These are phyloP conservation scores for Hippasteria phrygiana DNA, from an alignment of 53 echinoderm and acorn worm species.

Conservation along the genomic window DNA sequence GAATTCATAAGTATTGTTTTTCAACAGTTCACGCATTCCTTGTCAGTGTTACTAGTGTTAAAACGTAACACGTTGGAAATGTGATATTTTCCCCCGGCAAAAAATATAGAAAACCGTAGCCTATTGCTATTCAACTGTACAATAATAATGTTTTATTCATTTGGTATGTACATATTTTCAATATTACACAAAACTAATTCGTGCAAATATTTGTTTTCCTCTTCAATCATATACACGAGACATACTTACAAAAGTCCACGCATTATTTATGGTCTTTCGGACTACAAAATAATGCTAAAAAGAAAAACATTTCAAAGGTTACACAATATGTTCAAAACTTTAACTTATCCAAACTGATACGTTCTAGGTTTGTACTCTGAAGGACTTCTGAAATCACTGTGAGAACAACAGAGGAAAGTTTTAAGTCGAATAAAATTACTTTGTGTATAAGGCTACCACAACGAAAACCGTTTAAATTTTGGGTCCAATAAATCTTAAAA, in stretches of 20 bases:
- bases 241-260: conserved; percentile 32
- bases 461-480: no score
- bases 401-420: no score
- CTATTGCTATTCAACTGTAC: conserved; percentile 58
- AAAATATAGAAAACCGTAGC: conserved; percentile 52
- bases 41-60: conserved; percentile 11
- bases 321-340: not conserved
- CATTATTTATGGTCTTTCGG: conserved; percentile 10
- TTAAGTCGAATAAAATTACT: no score
- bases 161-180: conserved; percentile 65
- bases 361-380: not conserved
- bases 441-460: no score
- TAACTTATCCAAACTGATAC: not conserved
- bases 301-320: not conserved
- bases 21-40: conserved; percentile 14
- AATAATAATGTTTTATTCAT: conserved; percentile 67
- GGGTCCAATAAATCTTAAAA: no score
- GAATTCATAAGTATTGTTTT: conserved; percentile 15
- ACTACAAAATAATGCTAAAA: not conserved
- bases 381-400: not conserved
- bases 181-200: conserved; percentile 66
- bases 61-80: conserved; percentile 36
- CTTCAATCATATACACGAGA: conserved; percentile 35
- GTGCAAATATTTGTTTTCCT: conserved; percentile 47
- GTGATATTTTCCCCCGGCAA: conserved; percentile 21